Evolutionary conservation across 2,888 invertebrate species (phyloP), one percentile per base, ranked within the genome.

Genomic region (Cyrtodaria siliqua): DNA sequence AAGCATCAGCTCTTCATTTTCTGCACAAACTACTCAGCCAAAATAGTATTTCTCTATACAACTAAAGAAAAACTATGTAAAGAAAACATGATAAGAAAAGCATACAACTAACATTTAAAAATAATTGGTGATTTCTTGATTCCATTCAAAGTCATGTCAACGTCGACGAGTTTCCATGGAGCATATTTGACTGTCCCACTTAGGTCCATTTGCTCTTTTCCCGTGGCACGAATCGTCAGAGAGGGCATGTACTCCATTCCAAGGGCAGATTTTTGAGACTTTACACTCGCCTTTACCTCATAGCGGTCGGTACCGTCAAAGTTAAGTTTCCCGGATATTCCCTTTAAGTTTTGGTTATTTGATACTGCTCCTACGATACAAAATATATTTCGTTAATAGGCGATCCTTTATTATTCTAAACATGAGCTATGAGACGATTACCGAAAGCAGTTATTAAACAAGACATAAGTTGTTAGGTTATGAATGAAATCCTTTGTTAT

Each of bases 61-160:
- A n/a, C n/a, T n/a, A n/a, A n/a, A n/a, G n/a, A n/a, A n/a, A n/a
- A n/a, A n/a, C n/a, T n/a, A n/a, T n/a, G n/a, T n/a, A n/a, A n/a
- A n/a, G n/a, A n/a, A n/a, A n/a, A n/a, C n/a, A n/a, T n/a, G n/a
- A n/a, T n/a, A n/a, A n/a, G n/a, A n/a, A n/a, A n/a, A n/a, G n/a
- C n/a, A n/a, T n/a, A n/a, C n/a, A n/a, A 80, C 75, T 74, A 81
- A 90, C 89, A 47, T 83, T 82, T 79, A 6, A 86, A 42, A 12
- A 66, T 70, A 23, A 87, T 62, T 9, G 88, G 84, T 18, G 85
- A 23, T 9, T 59, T 66, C 12, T 64, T 75, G 12, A 86, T 26
- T 20, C 89, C 89, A n/a, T 23, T 40, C 14, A 88, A 23, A 3
- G 84, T 71, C 9, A 90, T 52, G 18, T 85, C 85, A 12, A 77